Evolutionary conservation across 2,888 invertebrate species (phyloP), one percentile per base, ranked within the genome.

Genomic region (Argyresthia goedartella): DNA sequence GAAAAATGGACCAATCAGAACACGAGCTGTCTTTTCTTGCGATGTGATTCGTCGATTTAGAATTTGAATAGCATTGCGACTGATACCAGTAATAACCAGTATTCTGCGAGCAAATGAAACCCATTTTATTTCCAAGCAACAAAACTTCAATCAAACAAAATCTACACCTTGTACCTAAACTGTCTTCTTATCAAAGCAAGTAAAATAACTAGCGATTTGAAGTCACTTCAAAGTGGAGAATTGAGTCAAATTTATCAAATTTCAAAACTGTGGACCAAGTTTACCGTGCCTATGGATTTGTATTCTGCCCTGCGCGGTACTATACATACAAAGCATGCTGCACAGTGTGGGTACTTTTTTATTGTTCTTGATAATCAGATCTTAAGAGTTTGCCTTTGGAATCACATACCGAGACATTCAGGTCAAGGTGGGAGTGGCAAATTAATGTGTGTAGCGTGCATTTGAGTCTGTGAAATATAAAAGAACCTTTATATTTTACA

Each of bases 331-430:
- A n/a, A n/a, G n/a, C n/a, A n/a, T n/a, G n/a, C n/a, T n/a, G 25
- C 6, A 6, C 6, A 25, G 35, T 48, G 35, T 41, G 35, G 4
- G 39, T 48, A 9, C 55, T 52, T 49, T 54, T 56, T 52, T 55
- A 60, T 57, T 66, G 61, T 65, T 67, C 63, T 60, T 56, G 53
- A 59, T 61, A 64, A 64, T 67, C 62, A 61, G 64, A 68, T 67
- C 66, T 64, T 63, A 59, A 50, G 54, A 65, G 65, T 65, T 70
- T 64, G 61, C 67, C 67, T 71, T 70, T 68, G 62, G 64, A 69
- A 67, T 65, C 69, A 69, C 62, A 54, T 59, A 67, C 65, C 71
- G 69, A 66, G 62, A 69, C 72, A 72, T 68, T 60, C 65, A 56
- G 73, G 73, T 71, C 76, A 73, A 74, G 74, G 75, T 60, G 51